A percentile compares a stretch with the other conserved stretches of the same genome.
phyloP scores from a whole-genome alignment of 1,140 invertebrate genomes.

The Mamestra configurata region DNA sequence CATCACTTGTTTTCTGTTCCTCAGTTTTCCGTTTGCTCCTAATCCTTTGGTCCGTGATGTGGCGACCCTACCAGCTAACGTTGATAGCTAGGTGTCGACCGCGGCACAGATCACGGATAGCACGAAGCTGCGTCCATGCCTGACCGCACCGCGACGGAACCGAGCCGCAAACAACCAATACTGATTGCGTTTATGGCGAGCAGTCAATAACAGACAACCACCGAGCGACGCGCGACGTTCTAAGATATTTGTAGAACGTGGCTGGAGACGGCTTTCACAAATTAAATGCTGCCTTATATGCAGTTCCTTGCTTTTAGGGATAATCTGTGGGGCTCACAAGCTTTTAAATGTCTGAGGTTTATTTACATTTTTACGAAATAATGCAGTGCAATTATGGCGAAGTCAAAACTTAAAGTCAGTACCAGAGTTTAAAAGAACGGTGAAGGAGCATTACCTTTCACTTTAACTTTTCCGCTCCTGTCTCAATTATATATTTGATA shows the following conservation, averaged over 20 bases:
- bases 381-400: too few relatives aligned
- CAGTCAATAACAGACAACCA: not conserved
- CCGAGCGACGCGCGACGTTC: not conserved
- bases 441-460: too few relatives aligned
- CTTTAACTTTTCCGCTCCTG: too few relatives aligned
- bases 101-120: not conserved
- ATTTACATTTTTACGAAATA: too few relatives aligned
- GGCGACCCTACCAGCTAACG: not conserved
- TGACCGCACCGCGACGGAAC: not conserved
- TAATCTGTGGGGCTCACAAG: not conserved
- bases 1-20: too few relatives aligned
- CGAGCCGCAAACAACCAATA: constrained; percentile 2
- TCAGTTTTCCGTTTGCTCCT: too few relatives aligned
- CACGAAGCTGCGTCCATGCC: too few relatives aligned
- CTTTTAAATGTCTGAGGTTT: not conserved
- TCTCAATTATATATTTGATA: too few relatives aligned
- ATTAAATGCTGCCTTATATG: not conserved
- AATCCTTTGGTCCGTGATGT: not conserved
- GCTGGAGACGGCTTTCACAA: too few relatives aligned
- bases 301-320: not conserved
- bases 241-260: not conserved
- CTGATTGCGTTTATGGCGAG: not conserved
- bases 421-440: too few relatives aligned
- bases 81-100: not conserved
- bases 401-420: too few relatives aligned